phyloP scores from a whole-genome alignment of 1,140 invertebrate genomes.

The Subanguina moxae region DNA sequence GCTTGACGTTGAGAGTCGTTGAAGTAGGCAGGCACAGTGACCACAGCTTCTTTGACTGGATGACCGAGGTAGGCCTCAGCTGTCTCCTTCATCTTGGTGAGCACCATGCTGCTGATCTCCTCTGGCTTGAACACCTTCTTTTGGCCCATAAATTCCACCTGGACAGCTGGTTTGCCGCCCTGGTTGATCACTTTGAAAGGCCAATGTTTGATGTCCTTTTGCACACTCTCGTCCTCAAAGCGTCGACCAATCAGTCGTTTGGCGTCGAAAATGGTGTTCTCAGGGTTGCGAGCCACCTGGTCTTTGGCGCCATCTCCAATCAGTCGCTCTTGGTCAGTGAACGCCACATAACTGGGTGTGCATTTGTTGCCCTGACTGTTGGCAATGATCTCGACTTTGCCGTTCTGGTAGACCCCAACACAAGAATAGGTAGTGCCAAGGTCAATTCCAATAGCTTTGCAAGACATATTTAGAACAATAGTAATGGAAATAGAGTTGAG shows the following conservation, averaged over 20 bases:
- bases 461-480: not conserved
- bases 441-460: slow-evolving; percentile 16
- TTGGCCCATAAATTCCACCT: slow-evolving; percentile 64
- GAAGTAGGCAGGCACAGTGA: slow-evolving; percentile 64
- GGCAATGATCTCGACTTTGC: slow-evolving; percentile 80
- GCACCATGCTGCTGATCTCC: slow-evolving; percentile 65
- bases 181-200: slow-evolving; percentile 61
- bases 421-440: slow-evolving; percentile 84
- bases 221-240: slow-evolving; percentile 72
- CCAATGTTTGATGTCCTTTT: slow-evolving; percentile 67
- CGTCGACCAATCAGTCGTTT: slow-evolving; percentile 71
- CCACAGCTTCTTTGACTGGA: slow-evolving; percentile 76
- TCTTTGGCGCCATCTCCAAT: slow-evolving; percentile 95
- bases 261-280: slow-evolving; percentile 72
- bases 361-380: slow-evolving; percentile 86
- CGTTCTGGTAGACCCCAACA: slow-evolving; percentile 64
- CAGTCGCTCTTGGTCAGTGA: slow-evolving; percentile 88
- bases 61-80: slow-evolving; percentile 84
- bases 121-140: slow-evolving; percentile 65
- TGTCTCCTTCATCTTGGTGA: slow-evolving; percentile 66
- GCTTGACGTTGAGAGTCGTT: slow-evolving; percentile 64
- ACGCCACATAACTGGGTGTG: slow-evolving; percentile 91
- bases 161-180: slow-evolving; percentile 60
- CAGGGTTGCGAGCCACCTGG: slow-evolving; percentile 76
- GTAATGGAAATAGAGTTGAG: too few relatives aligned